Conservation (phyloP, 2,888 invertebrate species). For the Sympetrum striolatum region DNA sequence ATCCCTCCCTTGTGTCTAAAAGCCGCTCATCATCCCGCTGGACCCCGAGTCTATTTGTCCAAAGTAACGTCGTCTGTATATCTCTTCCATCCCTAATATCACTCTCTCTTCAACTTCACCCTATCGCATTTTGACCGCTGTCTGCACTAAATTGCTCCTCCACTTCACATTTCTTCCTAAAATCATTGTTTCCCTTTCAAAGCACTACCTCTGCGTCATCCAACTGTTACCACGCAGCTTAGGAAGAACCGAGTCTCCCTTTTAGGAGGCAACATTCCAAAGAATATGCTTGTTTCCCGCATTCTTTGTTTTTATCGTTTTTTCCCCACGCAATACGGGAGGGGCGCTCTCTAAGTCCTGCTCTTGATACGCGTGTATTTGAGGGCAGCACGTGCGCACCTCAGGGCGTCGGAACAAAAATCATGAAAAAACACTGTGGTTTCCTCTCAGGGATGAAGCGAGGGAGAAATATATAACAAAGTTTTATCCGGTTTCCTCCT, state of each 20-base stretch:
- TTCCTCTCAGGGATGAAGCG: no score
- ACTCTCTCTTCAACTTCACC: not conserved
- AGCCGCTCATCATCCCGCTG: slow-evolving; percentile 32
- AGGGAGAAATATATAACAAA: no score
- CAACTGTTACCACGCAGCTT: not conserved
- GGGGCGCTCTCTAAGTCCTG: not conserved
- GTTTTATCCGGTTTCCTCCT: no score
- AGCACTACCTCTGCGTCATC: not conserved
- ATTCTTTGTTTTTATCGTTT: not conserved
- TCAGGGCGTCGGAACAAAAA: not conserved
- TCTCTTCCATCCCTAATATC: no score
- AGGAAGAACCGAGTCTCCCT: not conserved
- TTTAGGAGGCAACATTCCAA: not conserved
- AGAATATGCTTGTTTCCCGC: not conserved
- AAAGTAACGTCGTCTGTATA: not conserved
- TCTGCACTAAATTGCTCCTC: not conserved
- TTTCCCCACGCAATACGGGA: not conserved
- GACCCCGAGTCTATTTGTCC: slow-evolving; percentile 26
- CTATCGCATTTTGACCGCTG: not conserved
- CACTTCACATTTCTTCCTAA: not conserved
- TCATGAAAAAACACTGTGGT: no score
- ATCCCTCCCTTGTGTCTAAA: slow-evolving; percentile 11
- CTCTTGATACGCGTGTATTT: not conserved
- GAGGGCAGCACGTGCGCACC: not conserved
- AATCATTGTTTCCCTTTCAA: not conserved